Base-by-base conservation (phyloP, 2,888 invertebrate species). In the Blastobasis adustella region DNA sequence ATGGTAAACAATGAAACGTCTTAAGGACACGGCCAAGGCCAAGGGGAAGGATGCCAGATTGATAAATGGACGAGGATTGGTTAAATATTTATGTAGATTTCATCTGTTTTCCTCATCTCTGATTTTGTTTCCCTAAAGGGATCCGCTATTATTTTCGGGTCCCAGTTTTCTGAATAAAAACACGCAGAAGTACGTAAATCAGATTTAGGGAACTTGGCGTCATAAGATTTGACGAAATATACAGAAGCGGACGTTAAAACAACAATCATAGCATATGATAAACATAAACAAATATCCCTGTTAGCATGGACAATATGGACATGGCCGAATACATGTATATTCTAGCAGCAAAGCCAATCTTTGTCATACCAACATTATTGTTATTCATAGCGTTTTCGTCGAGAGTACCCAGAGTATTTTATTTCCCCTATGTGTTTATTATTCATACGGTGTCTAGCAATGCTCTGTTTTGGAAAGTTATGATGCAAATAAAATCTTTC, bases 351-450 rank as follows among this genome's bases (percentile, higher is more conserved):
- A n/a, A 10, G 46, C 51, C 51, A 51, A 51, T 51, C 47, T 47
- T 42, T 42, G 47, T 39, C 38, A 9, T 51, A 10, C 43, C 44
- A n/a, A 9, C 37, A 8, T 46, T 37, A 46, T 49, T 53, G 45
- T 49, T 49, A 53, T 53, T 53, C 53, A 53, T 53, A 47, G 45
- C 49, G 37, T 49, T 43, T 49, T 50, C 45, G 8, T 7, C 42
- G 42, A 43, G 1, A 8, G 47, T 49, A 45, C 36, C 45, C 49
- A 50, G n/a, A 41, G 43, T 46, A 52, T 50, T 50, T 52, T 52
- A 49, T 52, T 52, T 52, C 42, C 49, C 39, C 46, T 6, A 10
- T 46, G 49, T 52, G 41, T 23, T 49, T 45, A 37, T 6, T 49
- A 45, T 49, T 49, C 45, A 49, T 45, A 10, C 39, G 9, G 39